Conservation (phyloP, 2,113 vertebrate genomes). For the Erythrocercus mccallii region DNA sequence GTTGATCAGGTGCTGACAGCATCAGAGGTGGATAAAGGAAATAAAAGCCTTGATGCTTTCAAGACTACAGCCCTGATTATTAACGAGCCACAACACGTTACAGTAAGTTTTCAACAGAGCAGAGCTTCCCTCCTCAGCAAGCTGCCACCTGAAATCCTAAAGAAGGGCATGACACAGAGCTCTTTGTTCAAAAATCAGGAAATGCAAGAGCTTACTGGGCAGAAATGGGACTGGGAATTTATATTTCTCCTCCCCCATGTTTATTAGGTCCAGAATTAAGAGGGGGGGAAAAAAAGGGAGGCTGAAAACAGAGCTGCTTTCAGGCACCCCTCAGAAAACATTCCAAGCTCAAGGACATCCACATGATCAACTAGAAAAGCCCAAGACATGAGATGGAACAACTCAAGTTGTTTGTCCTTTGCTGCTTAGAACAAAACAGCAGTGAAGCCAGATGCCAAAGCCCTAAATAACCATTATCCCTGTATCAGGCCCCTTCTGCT, state of each 20-base stretch:
- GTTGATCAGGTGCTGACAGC: background rate
- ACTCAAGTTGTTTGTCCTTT: background rate
- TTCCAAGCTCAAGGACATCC: background rate
- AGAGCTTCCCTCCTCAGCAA: background rate
- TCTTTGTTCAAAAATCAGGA: slow-evolving; percentile 62
- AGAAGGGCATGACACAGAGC: slow-evolving; percentile 48
- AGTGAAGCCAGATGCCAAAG: background rate
- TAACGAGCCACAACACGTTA: background rate
- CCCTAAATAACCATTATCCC: background rate
- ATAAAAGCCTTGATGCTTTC: background rate
- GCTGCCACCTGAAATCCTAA: slow-evolving; percentile 50
- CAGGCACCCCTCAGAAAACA: background rate
- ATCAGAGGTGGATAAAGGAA: background rate
- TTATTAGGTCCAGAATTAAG: background rate
- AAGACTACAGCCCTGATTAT: background rate
- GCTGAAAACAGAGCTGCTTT: slow-evolving; percentile 26
- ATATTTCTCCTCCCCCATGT: background rate
- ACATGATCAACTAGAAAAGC: background rate
- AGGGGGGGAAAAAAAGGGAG: background rate
- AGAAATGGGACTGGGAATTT: background rate
- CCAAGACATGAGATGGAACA: background rate
- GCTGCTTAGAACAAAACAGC: background rate
- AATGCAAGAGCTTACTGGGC: slow-evolving; percentile 9
- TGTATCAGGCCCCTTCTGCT: background rate
- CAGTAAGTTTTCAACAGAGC: background rate